Conservation (phyloP, 2,888 invertebrate species). For the Drosophila putrida region DNA sequence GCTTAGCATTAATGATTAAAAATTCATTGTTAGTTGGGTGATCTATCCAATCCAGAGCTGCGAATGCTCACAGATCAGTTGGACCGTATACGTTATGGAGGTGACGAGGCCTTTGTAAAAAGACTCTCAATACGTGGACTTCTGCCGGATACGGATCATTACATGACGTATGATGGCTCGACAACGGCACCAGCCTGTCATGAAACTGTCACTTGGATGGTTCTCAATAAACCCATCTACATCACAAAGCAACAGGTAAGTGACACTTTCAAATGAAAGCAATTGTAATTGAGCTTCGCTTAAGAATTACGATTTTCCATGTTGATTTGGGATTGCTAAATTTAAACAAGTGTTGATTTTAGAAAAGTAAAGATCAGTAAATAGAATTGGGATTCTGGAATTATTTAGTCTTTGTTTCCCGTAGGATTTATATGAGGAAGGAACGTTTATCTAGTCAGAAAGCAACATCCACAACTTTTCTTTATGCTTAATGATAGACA, state of each 20-base stretch:
- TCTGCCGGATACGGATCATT: slow-evolving; percentile 96
- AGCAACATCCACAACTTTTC: too few relatives aligned
- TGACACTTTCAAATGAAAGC: background rate
- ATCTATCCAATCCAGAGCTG: slow-evolving; percentile 95
- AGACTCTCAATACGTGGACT: slow-evolving; percentile 94
- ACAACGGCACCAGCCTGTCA: slow-evolving; percentile 98
- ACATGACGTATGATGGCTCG: slow-evolving; percentile 99
- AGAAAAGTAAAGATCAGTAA: too few relatives aligned
- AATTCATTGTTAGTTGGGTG: slow-evolving; percentile 90
- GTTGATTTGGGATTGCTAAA: too few relatives aligned
- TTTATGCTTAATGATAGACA: too few relatives aligned
- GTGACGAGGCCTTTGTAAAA: slow-evolving; percentile 94
- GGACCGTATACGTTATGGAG: slow-evolving; percentile 96
- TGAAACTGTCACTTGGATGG: slow-evolving; percentile 99
- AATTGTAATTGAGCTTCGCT: too few relatives aligned
- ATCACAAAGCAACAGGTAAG: slow-evolving; percentile 98
- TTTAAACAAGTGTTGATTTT: too few relatives aligned
- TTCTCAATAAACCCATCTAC: slow-evolving; percentile 99
- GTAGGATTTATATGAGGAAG: too few relatives aligned
- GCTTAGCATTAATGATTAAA: too few relatives aligned
- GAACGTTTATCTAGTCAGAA: too few relatives aligned
- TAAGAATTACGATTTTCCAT: too few relatives aligned
- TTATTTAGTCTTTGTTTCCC: too few relatives aligned
- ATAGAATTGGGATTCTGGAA: too few relatives aligned
- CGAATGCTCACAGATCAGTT: slow-evolving; percentile 96